Conservation (phyloP, 2,113 vertebrate genomes). For the Ariopsis seemanni region DNA sequence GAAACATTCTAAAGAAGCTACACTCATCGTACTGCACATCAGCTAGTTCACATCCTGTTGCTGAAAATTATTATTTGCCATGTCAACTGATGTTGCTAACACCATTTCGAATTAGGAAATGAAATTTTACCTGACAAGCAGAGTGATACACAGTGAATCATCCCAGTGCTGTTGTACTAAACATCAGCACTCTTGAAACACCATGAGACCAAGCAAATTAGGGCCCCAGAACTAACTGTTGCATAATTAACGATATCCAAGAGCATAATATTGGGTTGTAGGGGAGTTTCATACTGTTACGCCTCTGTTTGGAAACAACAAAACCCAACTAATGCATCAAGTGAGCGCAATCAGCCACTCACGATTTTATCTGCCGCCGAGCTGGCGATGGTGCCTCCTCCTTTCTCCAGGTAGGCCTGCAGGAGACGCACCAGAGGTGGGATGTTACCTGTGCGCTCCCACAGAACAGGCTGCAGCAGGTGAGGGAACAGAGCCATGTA, state of each 20-base stretch:
- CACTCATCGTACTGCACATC: no score
- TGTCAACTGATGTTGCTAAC: no score
- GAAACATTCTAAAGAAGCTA: no score
- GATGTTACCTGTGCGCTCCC: constrained; percentile 96
- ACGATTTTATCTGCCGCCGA: constrained; percentile 94
- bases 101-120: no score
- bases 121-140: no score
- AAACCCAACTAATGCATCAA: neutral
- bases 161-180: no score
- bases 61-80: no score
- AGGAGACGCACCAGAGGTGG: constrained; percentile 94
- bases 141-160: no score
- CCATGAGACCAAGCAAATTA: no score
- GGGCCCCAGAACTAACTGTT: no score
- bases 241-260: neutral
- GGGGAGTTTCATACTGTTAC: neutral
- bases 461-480: constrained; percentile 91
- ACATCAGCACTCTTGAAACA: no score
- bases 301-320: neutral
- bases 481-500: constrained; percentile 98
- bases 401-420: constrained; percentile 91
- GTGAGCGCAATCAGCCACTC: constrained; percentile 53
- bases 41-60: no score
- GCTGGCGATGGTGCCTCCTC: constrained; percentile 82
- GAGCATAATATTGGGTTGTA: neutral